Percentiles rank a stretch among this genome's conserved stretches.
Conservation (phyloP, 2,888 invertebrate species). For the Apoda limacodes region DNA sequence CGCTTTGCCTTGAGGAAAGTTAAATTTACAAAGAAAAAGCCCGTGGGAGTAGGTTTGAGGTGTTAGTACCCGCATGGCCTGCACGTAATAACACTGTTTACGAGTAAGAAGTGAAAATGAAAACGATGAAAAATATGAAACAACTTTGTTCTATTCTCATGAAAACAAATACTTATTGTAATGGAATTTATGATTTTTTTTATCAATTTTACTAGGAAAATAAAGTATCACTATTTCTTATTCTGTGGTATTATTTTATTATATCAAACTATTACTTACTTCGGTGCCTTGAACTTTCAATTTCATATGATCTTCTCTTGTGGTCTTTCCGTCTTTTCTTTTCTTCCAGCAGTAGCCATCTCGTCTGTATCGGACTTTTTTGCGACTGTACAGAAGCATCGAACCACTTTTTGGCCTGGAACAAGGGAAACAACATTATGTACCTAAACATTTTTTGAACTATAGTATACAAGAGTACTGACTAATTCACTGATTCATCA, state of each 20-base stretch:
- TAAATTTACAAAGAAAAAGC: too few species aligned
- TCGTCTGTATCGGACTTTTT: conserved; percentile 94
- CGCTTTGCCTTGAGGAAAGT: too few species aligned
- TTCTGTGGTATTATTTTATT: background rate
- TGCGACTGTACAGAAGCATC: conserved; percentile 95
- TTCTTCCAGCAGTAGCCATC: conserved; percentile 99
- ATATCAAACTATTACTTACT: conserved; percentile 64
- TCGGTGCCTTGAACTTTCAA: conserved; percentile 97
- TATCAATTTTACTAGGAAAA: background rate
- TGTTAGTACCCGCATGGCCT: background rate
- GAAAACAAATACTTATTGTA: too few species aligned
- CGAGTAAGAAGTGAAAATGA: too few species aligned
- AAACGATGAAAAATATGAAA: too few species aligned
- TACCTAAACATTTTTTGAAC: too few species aligned
- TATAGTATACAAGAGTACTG: too few species aligned
- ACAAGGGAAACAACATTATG: conserved; percentile 32
- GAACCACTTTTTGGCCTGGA: conserved; percentile 96
- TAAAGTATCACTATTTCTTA: background rate
- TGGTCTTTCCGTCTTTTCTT: conserved; percentile 97
- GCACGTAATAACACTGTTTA: background rate
- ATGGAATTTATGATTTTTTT: too few species aligned
- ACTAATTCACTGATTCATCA: too few species aligned
- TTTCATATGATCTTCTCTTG: conserved; percentile 99
- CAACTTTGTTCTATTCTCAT: too few species aligned
- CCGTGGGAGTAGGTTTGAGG: too few species aligned